phyloP scores from a whole-genome alignment of 2,113 vertebrate species.

The Salminus brasiliensis region DNA sequence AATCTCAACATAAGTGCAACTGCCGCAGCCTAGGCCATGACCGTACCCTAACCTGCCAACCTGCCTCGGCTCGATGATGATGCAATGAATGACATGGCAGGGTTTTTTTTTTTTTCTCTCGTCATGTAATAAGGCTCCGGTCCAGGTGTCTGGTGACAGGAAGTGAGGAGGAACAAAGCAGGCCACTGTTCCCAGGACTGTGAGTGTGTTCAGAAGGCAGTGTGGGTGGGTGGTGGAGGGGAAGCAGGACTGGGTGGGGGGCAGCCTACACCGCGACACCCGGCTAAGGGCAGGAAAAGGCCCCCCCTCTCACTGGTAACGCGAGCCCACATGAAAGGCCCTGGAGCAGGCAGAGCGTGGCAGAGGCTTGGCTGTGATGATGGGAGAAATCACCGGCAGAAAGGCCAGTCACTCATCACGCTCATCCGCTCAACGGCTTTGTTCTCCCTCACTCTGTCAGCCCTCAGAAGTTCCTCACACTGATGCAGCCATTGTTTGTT shows the following conservation, averaged over 20 bases:
- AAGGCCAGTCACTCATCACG: slow-evolving; percentile 41
- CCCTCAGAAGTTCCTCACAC: not conserved
- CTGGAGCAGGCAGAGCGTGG: slow-evolving; percentile 51
- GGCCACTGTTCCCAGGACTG: slow-evolving; percentile 38
- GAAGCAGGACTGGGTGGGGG: slow-evolving; percentile 30
- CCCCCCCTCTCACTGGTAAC: slow-evolving; percentile 41
- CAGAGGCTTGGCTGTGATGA: slow-evolving; percentile 43
- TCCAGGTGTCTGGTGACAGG: slow-evolving; percentile 54
- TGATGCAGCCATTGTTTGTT: not conserved
- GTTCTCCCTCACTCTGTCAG: slow-evolving; percentile 31
- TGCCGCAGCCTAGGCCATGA: not conserved
- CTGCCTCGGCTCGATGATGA: slow-evolving; percentile 21
- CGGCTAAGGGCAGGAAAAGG: slow-evolving; percentile 40
- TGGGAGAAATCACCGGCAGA: slow-evolving; percentile 33
- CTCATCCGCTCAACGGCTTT: slow-evolving; percentile 28
- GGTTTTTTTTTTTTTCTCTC: not conserved
- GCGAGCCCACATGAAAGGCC: slow-evolving; percentile 58
- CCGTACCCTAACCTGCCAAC: slow-evolving; percentile 15
- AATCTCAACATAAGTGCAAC: not conserved
- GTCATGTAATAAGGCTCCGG: slow-evolving; percentile 40
- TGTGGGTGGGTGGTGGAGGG: slow-evolving; percentile 41
- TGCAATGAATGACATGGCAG: slow-evolving; percentile 10
- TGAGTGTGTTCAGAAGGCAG: slow-evolving; percentile 24
- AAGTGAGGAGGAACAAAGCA: slow-evolving; percentile 46
- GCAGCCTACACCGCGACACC: slow-evolving; percentile 41